Evolutionary conservation across 1,140 invertebrate species (phyloP), one percentile per base, ranked within the genome.

Genomic region (Cydia amplana): DNA sequence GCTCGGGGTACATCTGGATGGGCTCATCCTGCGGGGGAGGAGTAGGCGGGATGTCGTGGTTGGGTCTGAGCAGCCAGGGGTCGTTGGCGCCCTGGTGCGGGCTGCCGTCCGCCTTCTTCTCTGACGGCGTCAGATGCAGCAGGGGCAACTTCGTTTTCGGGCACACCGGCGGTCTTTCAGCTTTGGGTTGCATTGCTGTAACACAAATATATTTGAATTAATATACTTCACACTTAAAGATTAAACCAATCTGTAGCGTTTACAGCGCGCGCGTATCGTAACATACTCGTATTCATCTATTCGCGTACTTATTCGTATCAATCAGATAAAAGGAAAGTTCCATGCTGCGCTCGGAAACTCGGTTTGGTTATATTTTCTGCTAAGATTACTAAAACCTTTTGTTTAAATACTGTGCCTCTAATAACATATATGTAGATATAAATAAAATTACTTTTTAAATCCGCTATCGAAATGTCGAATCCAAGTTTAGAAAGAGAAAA

Each of bases 41-140:
- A 0, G 91, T 92, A 5, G 88, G 80, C 4, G 91, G 91, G 18
- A 92, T 92, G 23, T 91, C 89, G 74, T 91, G 85, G 7, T 91
- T 83, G 0, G 90, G 89, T 55, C 86, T 91, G 76, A 92, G 79
- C 16, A 91, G 82, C 79, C 84, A 87, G 1, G 88, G 89, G 77
- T 87, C 87, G 25, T 82, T 77, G 1, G 77, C 32, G 6, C 74
- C 76, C 67, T 83, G 82, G 7, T 79, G 79, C 7, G 85, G 73
- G 64, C 67, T 80, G 60, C 78, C 78, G 40, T 87, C 88, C n/a
- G 18, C 70, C 72, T 77, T 86, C 72, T 84, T 91, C 67, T 89
- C 79, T 5, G 91, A 86, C 2, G 87, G 87, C 12, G 91, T 91
- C 7, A 92, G 78, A 65, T 92, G 86, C 9, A 92, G 82, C 5